Base-by-base conservation (phyloP, 2,888 invertebrate species). In the Drosophila meridiana region DNA sequence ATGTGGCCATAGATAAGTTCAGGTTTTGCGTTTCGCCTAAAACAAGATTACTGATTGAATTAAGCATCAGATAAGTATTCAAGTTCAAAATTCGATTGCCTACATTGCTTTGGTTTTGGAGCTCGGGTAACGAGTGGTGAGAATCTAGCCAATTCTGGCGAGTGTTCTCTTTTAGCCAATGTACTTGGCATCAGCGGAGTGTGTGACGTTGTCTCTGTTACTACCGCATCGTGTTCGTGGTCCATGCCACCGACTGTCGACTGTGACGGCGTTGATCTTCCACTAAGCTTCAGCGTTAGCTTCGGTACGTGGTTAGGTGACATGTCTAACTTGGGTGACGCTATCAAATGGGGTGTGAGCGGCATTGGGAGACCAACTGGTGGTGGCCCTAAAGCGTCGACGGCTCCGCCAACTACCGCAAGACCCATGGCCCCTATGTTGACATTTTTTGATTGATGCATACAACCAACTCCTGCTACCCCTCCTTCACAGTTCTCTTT, bases 101-200 rank as follows among this genome's bases (percentile, higher is more conserved):
- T 78, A 85, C 80, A 81, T 69, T 81, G 76, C 93, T 96, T 96
- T 72, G 94, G 95, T 91, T 97, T 97, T 3, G 96, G 96, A 61
- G 97, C 97, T 76, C 97, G 94, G 5, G 97, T 97, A 43, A 97
- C 96, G 69, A 97, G 93, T 32, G 97, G 97, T 9, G 97, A 96
- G 91, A 97, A 97, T 91, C 96, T 95, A 13, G 97, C 97, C 76
- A 97, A 93, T 90, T 97, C 97, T 11, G 97, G 97, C 38, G 97
- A 96, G 42, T 95, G 95, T 90, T 97, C 96, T 65, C 96, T 94
- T 43, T 81, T 82, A 20, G 45, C n/a, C 26, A 52, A 34, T 7
- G 34, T 36, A 34, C 13, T 53, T 6, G 55, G 36, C 4, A 48
- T 59, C 13, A 30, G 30, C 28, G 43, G 30, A 4, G 48, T 61